Percentiles rank a stretch among this genome's conserved stretches.
Conservation (phyloP, 1,140 invertebrate genomes). For the Acromyrmex heyeri region DNA sequence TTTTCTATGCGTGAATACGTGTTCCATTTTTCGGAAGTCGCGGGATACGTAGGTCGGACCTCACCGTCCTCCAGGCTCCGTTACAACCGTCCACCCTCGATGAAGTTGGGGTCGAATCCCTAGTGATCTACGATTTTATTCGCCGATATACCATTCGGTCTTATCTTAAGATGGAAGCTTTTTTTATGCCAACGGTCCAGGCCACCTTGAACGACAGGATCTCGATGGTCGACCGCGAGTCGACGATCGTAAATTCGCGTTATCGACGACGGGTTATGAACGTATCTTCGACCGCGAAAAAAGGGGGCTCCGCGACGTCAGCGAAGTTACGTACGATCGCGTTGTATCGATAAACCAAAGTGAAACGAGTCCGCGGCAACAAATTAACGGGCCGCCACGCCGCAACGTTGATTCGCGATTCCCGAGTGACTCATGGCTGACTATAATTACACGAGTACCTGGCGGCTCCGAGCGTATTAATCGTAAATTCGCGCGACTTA, state of each 20-base stretch:
- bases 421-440: conserved; percentile 54
- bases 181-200: conserved; percentile 65
- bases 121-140: conserved; percentile 77
- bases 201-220: conserved; percentile 67
- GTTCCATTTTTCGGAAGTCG: neutral
- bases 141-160: conserved; percentile 70
- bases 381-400: conserved; percentile 49
- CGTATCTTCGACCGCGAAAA: conserved; percentile 68
- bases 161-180: conserved; percentile 67
- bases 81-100: conserved; percentile 63
- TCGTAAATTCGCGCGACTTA: conserved; percentile 67
- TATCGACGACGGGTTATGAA: conserved; percentile 69
- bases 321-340: conserved; percentile 54
- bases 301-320: conserved; percentile 61
- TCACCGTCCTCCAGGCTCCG: conserved; percentile 37
- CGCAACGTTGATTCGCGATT: conserved; percentile 49
- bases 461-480: conserved; percentile 57
- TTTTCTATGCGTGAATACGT: neutral
- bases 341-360: conserved; percentile 59
- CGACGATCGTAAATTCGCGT: conserved; percentile 66
- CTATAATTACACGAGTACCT: conserved; percentile 52
- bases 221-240: conserved; percentile 54
- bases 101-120: conserved; percentile 54
- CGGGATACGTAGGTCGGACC: conserved; percentile 18
- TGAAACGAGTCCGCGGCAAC: conserved; percentile 62